Evolutionary conservation across 2,797 vertebrate genomes (phyloP), one percentile per base, ranked within the genome.

Genomic region (Uromys caudimaculatus): DNA sequence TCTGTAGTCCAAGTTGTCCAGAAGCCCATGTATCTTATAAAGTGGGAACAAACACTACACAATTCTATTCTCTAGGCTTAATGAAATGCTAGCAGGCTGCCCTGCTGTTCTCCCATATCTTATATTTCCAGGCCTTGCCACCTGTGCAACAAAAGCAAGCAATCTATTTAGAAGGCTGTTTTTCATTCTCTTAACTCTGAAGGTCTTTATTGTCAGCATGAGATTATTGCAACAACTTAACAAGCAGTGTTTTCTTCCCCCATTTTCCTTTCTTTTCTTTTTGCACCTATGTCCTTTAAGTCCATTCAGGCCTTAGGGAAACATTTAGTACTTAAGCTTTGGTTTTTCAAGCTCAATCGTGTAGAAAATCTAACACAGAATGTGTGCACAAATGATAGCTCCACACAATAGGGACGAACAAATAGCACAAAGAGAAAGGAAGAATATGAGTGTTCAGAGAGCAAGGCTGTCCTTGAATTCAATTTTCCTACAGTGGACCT

Each of bases 341-440:
- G 97, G 97, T 98, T 99, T 98, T 99, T 99, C 98, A 98, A 98
- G 98, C 98, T 98, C 99, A 99, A 98, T 98, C 98, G 98, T 95
- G 98, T 99, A 98, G 99, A 99, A 99, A 99, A 99, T 98, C 97
- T 98, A 99, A 98, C 96, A 98, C 96, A 98, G 98, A 99, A 99
- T 98, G 98, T 98, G 98, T 97, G 98, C 98, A 98, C 97, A 97
- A 97, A 98, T 97, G 98, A 98, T 98, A 98, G 98, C 98, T 97
- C 97, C 94, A 96, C 97, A 98, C 98, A 98, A 98, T 96, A 94
- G 97, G 96, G 89, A 97, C 13, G 87, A 97, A 96, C 97, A 98
- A 98, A 98, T 97, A 98, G 97, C 98, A 98, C 98, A 98, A 98
- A 98, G 98, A 98, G 97, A 98, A 98, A 98, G 97, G 98, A 99